phyloP scores from a whole-genome alignment of 2,113 vertebrate genomes.

The Poecile atricapillus region DNA sequence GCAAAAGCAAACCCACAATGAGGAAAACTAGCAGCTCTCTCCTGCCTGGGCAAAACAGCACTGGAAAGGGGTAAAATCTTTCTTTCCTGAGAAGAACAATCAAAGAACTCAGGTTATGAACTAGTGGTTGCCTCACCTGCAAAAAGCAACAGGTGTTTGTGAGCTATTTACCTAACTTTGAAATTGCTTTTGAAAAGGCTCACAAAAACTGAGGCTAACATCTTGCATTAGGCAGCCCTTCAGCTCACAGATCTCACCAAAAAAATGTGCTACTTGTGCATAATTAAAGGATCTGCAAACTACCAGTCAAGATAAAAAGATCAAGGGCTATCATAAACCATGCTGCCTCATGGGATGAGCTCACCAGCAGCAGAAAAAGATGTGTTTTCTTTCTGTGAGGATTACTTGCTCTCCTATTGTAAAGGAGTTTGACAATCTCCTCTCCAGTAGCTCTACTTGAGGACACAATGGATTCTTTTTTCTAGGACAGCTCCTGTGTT shows the following conservation, averaged over 20 bases:
- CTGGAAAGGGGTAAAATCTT: neutral
- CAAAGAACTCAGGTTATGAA: neutral
- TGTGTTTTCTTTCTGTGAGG: neutral
- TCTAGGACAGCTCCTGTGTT: neutral
- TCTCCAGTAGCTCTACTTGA: neutral
- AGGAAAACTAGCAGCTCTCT: neutral
- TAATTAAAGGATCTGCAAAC: slow-evolving; percentile 52
- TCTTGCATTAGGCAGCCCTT: neutral
- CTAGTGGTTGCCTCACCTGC: neutral
- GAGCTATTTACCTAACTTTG: neutral
- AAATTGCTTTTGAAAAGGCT: neutral
- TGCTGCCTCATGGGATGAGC: neutral
- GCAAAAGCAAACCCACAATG: neutral
- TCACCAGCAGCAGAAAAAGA: neutral
- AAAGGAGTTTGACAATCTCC: neutral
- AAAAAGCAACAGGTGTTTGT: neutral
- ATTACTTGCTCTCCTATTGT: neutral
- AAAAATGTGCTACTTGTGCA: neutral
- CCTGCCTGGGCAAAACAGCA: neutral
- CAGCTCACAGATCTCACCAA: neutral
- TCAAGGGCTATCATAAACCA: slow-evolving; percentile 33
- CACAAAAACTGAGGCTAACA: neutral
- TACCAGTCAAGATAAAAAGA: slow-evolving; percentile 42
- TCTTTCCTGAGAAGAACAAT: neutral
- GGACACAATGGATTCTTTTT: neutral